These are phyloP conservation scores for Callipepla squamata DNA, from an alignment of 2,113 vertebrate species.

Conservation along the genomic window DNA sequence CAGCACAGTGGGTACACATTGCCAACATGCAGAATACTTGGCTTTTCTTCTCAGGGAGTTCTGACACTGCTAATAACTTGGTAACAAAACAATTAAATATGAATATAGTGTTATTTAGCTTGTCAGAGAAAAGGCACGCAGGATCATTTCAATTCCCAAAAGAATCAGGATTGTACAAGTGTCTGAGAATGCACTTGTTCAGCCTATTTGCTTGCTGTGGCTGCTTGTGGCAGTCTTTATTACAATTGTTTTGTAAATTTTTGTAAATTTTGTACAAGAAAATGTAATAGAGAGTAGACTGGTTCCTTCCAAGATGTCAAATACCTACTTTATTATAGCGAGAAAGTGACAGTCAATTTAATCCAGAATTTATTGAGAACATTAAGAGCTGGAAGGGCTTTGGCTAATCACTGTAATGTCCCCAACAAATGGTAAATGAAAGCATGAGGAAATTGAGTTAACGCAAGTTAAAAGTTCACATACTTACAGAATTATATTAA, in stretches of 20 bases:
- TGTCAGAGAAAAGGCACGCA: neutral
- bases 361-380: slow-evolving; percentile 84
- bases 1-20: neutral
- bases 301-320: slow-evolving; percentile 76
- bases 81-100: slow-evolving; percentile 1
- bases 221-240: neutral
- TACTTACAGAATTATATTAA: slow-evolving; percentile 82
- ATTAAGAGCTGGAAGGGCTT: slow-evolving; percentile 84
- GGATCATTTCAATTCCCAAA: neutral
- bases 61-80: neutral
- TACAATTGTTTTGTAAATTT: slow-evolving; percentile 48
- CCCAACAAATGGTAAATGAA: slow-evolving; percentile 87
- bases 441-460: slow-evolving; percentile 88
- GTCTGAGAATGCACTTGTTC: neutral
- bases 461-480: slow-evolving; percentile 85
- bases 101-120: neutral
- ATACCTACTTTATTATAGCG: slow-evolving; percentile 81
- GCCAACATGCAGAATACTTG: slow-evolving; percentile 14
- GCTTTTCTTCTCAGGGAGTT: neutral
- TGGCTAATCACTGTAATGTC: slow-evolving; percentile 85
- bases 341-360: slow-evolving; percentile 86
- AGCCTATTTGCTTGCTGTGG: neutral
- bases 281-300: slow-evolving; percentile 56
- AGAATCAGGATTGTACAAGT: neutral
- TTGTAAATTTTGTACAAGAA: slow-evolving; percentile 42